Evolutionary conservation across 1,140 invertebrate genomes (phyloP).

Genomic region (Meloidogyne exigua): DNA sequence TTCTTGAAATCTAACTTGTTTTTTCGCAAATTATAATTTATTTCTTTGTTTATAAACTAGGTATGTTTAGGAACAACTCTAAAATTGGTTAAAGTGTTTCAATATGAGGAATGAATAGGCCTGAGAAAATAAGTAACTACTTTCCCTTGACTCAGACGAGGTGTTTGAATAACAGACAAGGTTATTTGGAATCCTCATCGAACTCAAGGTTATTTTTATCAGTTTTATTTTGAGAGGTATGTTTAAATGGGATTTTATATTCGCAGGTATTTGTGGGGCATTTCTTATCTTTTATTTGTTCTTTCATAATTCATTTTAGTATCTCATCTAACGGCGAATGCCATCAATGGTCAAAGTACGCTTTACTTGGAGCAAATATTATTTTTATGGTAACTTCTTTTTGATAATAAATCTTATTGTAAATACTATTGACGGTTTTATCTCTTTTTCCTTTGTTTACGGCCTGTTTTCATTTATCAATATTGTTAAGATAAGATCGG

Average conservation of each 20-base stretch:
- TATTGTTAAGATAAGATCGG: no score
- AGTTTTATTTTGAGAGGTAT: not conserved
- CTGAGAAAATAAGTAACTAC: not conserved
- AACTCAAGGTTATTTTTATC: not conserved
- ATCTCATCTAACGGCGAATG: not conserved
- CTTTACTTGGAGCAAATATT: constrained; percentile 23
- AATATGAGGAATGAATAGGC: not conserved
- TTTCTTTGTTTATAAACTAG: no score
- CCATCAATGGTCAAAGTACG: constrained; percentile 22
- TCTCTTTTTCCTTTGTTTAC: no score
- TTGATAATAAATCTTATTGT: no score
- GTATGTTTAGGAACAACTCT: no score
- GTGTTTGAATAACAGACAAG: not conserved
- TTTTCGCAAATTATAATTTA: no score
- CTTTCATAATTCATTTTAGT: not conserved
- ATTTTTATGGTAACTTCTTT: constrained; percentile 21
- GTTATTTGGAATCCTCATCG: not conserved
- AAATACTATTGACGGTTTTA: no score
- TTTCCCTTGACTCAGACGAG: not conserved
- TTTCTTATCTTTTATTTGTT: constrained; percentile 2
- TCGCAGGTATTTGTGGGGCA: not conserved
- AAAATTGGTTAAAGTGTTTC: not conserved
- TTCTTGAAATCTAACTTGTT: no score
- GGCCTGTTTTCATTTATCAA: no score
- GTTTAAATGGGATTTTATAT: no score